These are phyloP conservation scores for Nicator chloris DNA, from an alignment of 2,113 vertebrate genomes.

Conservation along the genomic window DNA sequence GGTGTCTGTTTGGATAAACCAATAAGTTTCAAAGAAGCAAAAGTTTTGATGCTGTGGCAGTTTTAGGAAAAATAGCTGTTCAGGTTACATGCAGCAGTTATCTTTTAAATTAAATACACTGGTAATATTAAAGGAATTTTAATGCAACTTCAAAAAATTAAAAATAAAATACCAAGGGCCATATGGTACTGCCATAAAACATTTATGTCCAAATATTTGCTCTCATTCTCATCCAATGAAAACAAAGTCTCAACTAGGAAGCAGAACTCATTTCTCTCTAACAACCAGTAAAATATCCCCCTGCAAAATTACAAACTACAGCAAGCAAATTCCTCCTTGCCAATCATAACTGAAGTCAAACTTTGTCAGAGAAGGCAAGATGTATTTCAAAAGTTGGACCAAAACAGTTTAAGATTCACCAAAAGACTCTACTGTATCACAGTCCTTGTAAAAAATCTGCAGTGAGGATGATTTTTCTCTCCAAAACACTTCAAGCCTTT, in stretches of 20 bases:
- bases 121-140: slow-evolving; percentile 49
- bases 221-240: slow-evolving; percentile 45
- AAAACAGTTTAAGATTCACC: background rate
- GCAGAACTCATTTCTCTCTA: slow-evolving; percentile 36
- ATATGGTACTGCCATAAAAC: slow-evolving; percentile 59
- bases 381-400: background rate
- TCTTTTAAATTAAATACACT: slow-evolving; percentile 38
- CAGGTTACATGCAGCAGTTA: background rate
- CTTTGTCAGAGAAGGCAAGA: background rate
- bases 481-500: background rate
- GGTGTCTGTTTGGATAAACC: background rate
- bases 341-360: background rate
- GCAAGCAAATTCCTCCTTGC: background rate
- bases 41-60: background rate
- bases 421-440: background rate
- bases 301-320: background rate
- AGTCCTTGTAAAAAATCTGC: background rate
- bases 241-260: slow-evolving; percentile 47
- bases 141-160: slow-evolving; percentile 52
- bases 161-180: slow-evolving; percentile 43
- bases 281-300: slow-evolving; percentile 4
- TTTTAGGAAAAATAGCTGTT: slow-evolving; percentile 31
- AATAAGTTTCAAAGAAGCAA: background rate
- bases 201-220: slow-evolving; percentile 62
- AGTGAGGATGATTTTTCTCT: background rate